Evolutionary conservation across 2,888 invertebrate genomes (phyloP), one percentile per base, ranked within the genome.

Genomic region (Harmothoe impar): DNA sequence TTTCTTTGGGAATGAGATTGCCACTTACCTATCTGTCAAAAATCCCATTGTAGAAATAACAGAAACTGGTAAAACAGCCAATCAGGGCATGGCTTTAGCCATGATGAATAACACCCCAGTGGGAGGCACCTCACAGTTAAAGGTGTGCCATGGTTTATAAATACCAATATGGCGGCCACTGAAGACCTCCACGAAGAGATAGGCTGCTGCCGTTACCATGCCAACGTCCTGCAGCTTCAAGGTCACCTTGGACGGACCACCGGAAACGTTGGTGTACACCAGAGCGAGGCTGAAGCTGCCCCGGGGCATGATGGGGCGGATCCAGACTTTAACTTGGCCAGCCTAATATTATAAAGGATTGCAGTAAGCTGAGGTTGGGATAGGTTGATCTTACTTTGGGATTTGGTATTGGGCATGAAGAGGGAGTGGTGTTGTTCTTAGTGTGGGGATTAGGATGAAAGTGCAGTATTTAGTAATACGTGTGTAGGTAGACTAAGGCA

Each of bases 271-370:
- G 68, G 77, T 90, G 91, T 92, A 92, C 33, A 90, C 33, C 20
- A 92, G 54, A 10, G 62, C 90, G 35, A 92, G 56, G n/a, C 90
- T 89, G 85, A 89, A 91, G 78, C 91, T 91, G 31, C 92, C 91
- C 33, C 43, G 29, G 17, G 92, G 92, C n/a, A n/a, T 52, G 52
- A 92, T 86, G 25, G 91, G 81, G 43, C 91, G 91, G 29, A 77
- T 86, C 92, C 92, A 93, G 35, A 93, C 89, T 56, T 90, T 77
- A 15, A 93, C 92, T 89, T 91, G 91, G 23, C 91, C 91, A 29
- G 89, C 91, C 92, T 92, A 86, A 17, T 85, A 78, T n/a, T n/a
- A 10, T 43, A 43, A 43, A 10, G 43, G 10, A 43, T 43, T 7
- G 43, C 43, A 43, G 43, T 3, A 10, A 43, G 43, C 43, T 43